phyloP scores from a whole-genome alignment of 2,113 vertebrate genomes.

The Poeciliopsis prolifica region DNA sequence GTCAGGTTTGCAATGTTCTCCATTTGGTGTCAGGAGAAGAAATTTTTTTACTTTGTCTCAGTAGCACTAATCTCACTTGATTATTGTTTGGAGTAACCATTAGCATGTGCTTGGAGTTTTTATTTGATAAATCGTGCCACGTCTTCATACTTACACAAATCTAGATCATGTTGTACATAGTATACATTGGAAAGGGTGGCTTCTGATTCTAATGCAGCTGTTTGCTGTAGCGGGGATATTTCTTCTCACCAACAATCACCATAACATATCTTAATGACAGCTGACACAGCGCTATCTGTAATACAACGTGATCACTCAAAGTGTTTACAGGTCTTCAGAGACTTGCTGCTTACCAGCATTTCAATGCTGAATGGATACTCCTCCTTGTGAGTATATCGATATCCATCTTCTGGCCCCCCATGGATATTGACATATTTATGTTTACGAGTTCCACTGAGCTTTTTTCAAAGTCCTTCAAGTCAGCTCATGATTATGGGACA shows the following conservation, averaged over 20 bases:
- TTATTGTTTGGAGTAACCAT: not conserved
- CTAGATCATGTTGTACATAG: slow-evolving; percentile 24
- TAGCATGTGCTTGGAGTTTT: not conserved
- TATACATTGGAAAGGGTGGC: not conserved
- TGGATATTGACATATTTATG: slow-evolving; percentile 30
- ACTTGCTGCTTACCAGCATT: slow-evolving; percentile 31
- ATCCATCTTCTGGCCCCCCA: not conserved
- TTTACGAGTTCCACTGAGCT: slow-evolving; percentile 16
- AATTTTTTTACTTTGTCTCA: slow-evolving; percentile 9
- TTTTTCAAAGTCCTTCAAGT: not conserved
- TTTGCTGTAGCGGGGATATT: slow-evolving; percentile 20
- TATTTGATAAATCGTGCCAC: not conserved
- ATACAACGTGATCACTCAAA: slow-evolving; percentile 47
- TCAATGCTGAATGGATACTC: slow-evolving; percentile 29
- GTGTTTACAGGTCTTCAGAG: slow-evolving; percentile 39
- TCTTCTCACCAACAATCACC: slow-evolving; percentile 41
- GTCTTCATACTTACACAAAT: slow-evolving; percentile 13
- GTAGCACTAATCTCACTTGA: slow-evolving; percentile 5
- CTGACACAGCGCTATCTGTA: slow-evolving; percentile 42
- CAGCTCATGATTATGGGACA: not conserved
- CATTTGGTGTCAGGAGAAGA: too few species aligned
- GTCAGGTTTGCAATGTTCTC: slow-evolving; percentile 17
- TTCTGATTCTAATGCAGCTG: slow-evolving; percentile 3
- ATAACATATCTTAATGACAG: slow-evolving; percentile 39
- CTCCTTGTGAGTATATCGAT: slow-evolving; percentile 26